A percentile compares a stretch with the other conserved stretches of the same genome.
Evolutionary conservation across 2,888 invertebrate genomes (phyloP).

Genomic region (Tipula confusa): DNA sequence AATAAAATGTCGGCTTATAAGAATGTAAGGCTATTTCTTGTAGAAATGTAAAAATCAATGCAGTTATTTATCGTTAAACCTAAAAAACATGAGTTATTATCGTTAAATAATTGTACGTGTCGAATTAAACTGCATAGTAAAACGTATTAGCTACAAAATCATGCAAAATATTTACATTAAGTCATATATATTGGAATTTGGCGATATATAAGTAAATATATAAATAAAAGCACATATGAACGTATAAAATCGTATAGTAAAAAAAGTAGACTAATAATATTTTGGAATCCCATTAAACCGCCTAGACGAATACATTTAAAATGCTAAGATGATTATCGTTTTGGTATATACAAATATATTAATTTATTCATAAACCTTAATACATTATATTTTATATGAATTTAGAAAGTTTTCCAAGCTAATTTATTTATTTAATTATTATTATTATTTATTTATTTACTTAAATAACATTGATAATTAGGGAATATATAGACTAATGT

Average conservation of each 20-base stretch:
- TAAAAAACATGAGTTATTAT: no score
- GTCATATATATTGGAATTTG: neutral
- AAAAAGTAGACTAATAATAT: neutral
- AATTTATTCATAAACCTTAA: neutral
- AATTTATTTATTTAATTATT: no score
- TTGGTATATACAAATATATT: neutral
- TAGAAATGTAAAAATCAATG: no score
- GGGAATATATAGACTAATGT: neutral
- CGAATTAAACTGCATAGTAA: neutral
- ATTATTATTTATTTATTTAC: no score
- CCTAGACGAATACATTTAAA: neutral
- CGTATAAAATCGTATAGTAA: no score
- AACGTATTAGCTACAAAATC: neutral
- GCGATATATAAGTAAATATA: neutral
- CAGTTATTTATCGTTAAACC: no score
- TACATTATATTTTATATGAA: neutral
- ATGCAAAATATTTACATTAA: neutral
- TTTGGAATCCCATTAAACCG: neutral
- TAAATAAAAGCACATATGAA: neutral
- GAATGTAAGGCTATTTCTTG: no score
- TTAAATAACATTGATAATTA: no score
- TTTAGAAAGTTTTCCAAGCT: neutral
- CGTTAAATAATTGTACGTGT: no score
- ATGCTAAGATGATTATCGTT: neutral
- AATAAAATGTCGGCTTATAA: no score